phyloP scores from a whole-genome alignment of 2,113 vertebrate genomes.

The Grantiella picta region DNA sequence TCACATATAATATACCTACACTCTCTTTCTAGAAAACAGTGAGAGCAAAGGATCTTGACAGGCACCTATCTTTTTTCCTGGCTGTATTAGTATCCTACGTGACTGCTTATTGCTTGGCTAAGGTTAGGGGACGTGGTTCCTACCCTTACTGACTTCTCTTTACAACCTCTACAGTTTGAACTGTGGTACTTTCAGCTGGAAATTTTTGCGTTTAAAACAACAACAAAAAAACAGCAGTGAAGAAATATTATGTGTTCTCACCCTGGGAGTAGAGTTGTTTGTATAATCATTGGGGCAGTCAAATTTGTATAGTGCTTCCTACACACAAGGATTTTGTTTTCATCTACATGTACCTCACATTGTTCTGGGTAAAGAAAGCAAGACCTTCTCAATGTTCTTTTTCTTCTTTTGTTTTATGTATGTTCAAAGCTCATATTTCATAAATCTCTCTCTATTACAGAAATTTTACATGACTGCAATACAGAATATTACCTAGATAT shows the following conservation, averaged over 20 bases:
- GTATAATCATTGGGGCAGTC: neutral
- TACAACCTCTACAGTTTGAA: neutral
- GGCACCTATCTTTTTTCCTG: neutral
- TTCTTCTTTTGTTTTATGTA: neutral
- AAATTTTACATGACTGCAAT: neutral
- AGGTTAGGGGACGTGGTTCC: neutral
- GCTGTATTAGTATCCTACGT: neutral
- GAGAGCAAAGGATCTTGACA: neutral
- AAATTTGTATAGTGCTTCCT: neutral
- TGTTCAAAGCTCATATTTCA: neutral
- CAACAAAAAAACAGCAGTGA: neutral
- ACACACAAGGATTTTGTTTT: neutral
- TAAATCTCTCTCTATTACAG: neutral
- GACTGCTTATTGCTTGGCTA: neutral
- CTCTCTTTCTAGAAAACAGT: neutral
- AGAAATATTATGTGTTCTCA: neutral
- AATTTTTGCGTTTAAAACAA: neutral
- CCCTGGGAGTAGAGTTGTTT: neutral
- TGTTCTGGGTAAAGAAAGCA: neutral
- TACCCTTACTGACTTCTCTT: neutral
- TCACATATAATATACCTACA: neutral
- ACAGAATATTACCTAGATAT: neutral
- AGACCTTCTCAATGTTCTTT: neutral
- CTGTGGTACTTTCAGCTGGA: neutral
- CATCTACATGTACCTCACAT: neutral